Base-by-base conservation (phyloP, 2,888 invertebrate species). In the Polia nebulosa region DNA sequence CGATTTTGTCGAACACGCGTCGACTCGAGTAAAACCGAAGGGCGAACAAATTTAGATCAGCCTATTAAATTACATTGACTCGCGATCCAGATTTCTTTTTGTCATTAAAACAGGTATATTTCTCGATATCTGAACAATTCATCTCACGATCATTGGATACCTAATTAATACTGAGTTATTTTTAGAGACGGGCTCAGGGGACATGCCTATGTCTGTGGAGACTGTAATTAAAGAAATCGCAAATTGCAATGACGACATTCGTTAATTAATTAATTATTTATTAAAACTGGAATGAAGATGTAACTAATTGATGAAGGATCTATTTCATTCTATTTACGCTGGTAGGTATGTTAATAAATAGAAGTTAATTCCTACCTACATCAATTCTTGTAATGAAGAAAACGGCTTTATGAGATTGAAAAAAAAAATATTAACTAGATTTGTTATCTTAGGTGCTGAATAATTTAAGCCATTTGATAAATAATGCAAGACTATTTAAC, bases 111-210 rank as follows among this genome's bases (percentile, higher is more conserved):
- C 76, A 62, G 70, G 76, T 75, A 83, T 74, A 78, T 73, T 77
- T 73, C 76, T 73, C 64, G 53, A 67, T 84, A 83, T 83, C 83
- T 20, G 36, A 13, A 71, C 80, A 69, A 78, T 72, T 70, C 84
- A 84, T 84, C 83, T 83, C 83, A 83, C 83, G 83, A 83, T 83
- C 78, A 84, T 75, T 78, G 75, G 60, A 64, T 70, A 74, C 72
- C 78, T 82, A 82, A 84, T 83, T 83, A 83, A 84, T 80, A 76
- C 72, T 0, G 36, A 60, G 71, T 70, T 83, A 82, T 83, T 84
- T 83, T 80, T 76, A 84, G 73, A 70, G 22, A 49, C 61, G 32
- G 25, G n/a, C 32, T 27, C 49, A 32, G 11, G 51, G 39, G 32
- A 59, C 60, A 51, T 58, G 49, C 29, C 34, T 67, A 47, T 49